These are phyloP conservation scores for Dromiciops gliroides DNA, from an alignment of 2,113 vertebrate genomes.

Conservation along the genomic window DNA sequence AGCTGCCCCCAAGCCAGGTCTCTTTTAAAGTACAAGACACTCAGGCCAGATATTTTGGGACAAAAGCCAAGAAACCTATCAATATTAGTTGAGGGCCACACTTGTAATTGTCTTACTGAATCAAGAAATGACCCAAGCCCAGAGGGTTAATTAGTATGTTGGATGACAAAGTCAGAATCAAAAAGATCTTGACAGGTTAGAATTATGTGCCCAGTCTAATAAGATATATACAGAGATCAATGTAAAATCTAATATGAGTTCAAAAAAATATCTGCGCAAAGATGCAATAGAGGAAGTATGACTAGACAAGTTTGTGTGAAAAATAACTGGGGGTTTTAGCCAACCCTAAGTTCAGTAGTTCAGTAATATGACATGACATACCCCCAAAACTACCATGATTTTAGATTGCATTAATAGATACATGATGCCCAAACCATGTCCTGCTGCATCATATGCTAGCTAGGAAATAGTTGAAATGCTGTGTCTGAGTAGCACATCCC, in stretches of 20 bases:
- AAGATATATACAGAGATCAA: not conserved
- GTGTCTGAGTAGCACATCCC: not conserved
- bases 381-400: not conserved
- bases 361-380: not conserved
- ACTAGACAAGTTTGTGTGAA: not conserved
- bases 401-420: not conserved
- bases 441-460: not conserved
- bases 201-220: not conserved
- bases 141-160: not conserved
- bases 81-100: not conserved
- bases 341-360: not conserved
- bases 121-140: not conserved
- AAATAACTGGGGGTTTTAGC: not conserved
- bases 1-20: too few relatives aligned
- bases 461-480: not conserved
- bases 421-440: not conserved
- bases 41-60: not conserved
- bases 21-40: not conserved
- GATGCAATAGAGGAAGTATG: not conserved
- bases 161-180: not conserved
- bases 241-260: not conserved
- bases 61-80: not conserved
- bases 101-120: not conserved
- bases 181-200: not conserved
- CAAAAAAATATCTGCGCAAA: not conserved